Evolutionary conservation across 2,113 vertebrate genomes (phyloP), one percentile per base, ranked within the genome.

Genomic region (Sciurus niger): DNA sequence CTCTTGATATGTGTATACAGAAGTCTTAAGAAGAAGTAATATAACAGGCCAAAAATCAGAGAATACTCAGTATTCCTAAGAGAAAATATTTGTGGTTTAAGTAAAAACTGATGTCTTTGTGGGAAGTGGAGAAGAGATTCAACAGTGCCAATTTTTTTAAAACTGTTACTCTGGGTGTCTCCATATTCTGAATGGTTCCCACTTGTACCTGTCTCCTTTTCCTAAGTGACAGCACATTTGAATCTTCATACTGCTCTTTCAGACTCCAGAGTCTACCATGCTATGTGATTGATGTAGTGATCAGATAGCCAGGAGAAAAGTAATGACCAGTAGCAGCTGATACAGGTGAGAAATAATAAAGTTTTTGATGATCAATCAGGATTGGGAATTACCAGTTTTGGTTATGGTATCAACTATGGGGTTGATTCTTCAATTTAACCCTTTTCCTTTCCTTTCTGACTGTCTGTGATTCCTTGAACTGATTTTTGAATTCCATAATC

Each of bases 371-470:
- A 82, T n/a, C 40, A 8, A 0, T 22, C 37, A 74, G 78, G 12
- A 24, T 46, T 90, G 37, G 32, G 22, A 51, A 48, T 83, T 3
- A 24, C 46, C 11, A 10, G 0, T 63, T 70, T 79, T 10, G 46
- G 28, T 91, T 79, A 43, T 40, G n/a, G 14, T 22, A 1, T 84
- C 28, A n/a, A n/a, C 11, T 16, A 0, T n/a, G 37, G 34, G 22
- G 8, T n/a, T 48, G 13, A 18, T 68, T 55, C 76, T 90, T 82
- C 12, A 67, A 37, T 85, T 90, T 93, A 58, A 48, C 32, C 0
- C 11, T 55, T 79, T 32, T 14, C 6, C 2, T 40, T 67, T 12
- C 14, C 5, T 1, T 25, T 46, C n/a, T 11, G 0, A 17, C 25
- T 4, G 32, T 13, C 20, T 16, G 46, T 74, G 46, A n/a, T 53